These are phyloP conservation scores for Dorcus hopei DNA, from an alignment of 2,888 invertebrate species.

Conservation along the genomic window DNA sequence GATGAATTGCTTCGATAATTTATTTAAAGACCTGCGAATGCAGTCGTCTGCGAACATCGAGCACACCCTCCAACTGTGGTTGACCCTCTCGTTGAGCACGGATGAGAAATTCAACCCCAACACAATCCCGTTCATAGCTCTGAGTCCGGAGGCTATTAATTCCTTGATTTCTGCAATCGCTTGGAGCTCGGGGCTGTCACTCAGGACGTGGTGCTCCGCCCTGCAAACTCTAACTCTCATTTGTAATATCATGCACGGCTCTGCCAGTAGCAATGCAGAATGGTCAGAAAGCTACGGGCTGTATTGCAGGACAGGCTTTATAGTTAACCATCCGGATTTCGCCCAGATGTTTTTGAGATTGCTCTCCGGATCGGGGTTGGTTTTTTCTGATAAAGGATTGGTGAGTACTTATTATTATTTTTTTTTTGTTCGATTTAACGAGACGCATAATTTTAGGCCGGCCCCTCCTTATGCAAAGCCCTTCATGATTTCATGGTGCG, in stretches of 20 bases:
- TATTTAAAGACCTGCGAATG: constrained; percentile 66
- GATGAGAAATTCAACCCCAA: constrained; percentile 57
- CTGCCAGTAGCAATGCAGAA: constrained; percentile 28
- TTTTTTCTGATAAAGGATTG: constrained; percentile 53
- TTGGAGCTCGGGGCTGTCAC: constrained; percentile 64
- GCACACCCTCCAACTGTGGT: constrained; percentile 80
- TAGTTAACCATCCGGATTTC: constrained; percentile 64
- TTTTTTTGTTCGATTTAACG: neutral
- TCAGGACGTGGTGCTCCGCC: constrained; percentile 76
- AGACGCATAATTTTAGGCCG: constrained; percentile 55
- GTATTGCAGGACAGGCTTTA: constrained; percentile 61
- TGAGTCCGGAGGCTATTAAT: constrained; percentile 63
- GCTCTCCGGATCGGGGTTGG: constrained; percentile 62
- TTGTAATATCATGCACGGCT: constrained; percentile 59
- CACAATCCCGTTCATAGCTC: constrained; percentile 61
- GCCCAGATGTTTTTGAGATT: constrained; percentile 65
- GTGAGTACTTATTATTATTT: constrained; percentile 41
- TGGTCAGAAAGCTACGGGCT: constrained; percentile 33
- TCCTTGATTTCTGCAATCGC: constrained; percentile 65
- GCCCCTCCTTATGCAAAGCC: constrained; percentile 72
- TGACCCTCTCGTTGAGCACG: constrained; percentile 60
- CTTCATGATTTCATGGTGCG: constrained; percentile 69
- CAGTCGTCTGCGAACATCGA: constrained; percentile 76
- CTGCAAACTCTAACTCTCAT: constrained; percentile 73
- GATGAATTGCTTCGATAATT: constrained; percentile 64